phyloP scores from a whole-genome alignment of 2,888 invertebrate genomes.

The Panopea generosa region DNA sequence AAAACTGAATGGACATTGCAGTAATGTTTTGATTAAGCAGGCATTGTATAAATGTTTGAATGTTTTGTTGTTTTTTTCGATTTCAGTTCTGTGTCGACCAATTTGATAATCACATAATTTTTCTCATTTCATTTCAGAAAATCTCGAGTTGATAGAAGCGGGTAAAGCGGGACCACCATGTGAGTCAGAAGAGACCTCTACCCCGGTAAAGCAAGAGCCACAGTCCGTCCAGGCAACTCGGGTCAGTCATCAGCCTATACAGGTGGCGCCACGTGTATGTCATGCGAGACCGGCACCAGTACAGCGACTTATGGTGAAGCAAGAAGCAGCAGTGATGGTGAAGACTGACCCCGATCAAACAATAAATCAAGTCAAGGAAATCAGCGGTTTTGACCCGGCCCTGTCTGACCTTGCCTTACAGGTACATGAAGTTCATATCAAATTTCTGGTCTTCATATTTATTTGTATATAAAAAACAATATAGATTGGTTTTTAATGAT shows the following conservation, averaged over 20 bases:
- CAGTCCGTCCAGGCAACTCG: constrained; percentile 33
- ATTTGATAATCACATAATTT: too few relatives aligned
- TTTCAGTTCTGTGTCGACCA: too few relatives aligned
- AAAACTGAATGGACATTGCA: too few relatives aligned
- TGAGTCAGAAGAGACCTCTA: constrained; percentile 44
- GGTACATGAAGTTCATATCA: constrained; percentile 61
- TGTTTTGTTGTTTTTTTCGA: too few relatives aligned
- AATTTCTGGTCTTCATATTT: too few relatives aligned
- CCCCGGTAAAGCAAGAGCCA: constrained; percentile 47
- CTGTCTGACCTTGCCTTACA: constrained; percentile 75
- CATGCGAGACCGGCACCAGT: constrained; percentile 15
- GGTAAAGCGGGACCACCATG: constrained; percentile 74
- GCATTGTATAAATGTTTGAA: too few relatives aligned
- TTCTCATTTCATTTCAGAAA: too few relatives aligned
- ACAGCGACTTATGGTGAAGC: constrained; percentile 29
- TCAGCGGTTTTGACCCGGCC: constrained; percentile 71
- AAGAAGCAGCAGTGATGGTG: constrained; percentile 42
- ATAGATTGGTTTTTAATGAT: too few relatives aligned
- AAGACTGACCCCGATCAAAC: constrained; percentile 45
- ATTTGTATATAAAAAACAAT: too few relatives aligned
- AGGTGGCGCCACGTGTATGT: constrained; percentile 13
- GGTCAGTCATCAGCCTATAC: constrained; percentile 36
- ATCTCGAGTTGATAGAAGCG: constrained; percentile 81
- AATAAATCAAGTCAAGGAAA: constrained; percentile 30
- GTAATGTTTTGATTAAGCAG: too few relatives aligned